Percentiles rank a stretch among this genome's conserved stretches.
phyloP scores from a whole-genome alignment of 2,888 invertebrate genomes.

The Phalangium opilio region DNA sequence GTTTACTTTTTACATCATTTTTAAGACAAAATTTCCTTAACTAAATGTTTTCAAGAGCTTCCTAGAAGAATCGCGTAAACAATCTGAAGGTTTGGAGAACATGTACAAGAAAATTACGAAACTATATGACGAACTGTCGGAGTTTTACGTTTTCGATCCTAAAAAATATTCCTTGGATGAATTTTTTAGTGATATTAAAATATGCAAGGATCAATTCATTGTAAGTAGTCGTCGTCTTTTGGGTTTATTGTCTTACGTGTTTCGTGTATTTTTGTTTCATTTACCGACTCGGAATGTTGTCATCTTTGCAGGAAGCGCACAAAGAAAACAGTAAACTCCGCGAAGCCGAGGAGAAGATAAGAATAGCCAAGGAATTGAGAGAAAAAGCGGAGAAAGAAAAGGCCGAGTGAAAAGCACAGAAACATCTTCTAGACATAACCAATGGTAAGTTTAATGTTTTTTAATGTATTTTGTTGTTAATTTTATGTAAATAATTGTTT shows the following conservation, averaged over 20 bases:
- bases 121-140: slow-evolving; percentile 64
- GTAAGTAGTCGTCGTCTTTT: slow-evolving; percentile 38
- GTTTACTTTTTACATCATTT: too few relatives aligned
- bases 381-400: slow-evolving; percentile 72
- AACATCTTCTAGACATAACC: slow-evolving; percentile 80
- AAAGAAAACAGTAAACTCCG: slow-evolving; percentile 64
- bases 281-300: too few relatives aligned
- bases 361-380: slow-evolving; percentile 63
- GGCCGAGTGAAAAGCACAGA: slow-evolving; percentile 57
- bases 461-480: too few relatives aligned
- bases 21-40: neutral
- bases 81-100: slow-evolving; percentile 72
- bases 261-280: too few relatives aligned
- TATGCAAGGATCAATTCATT: slow-evolving; percentile 78
- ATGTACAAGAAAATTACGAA: slow-evolving; percentile 89
- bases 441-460: slow-evolving; percentile 36
- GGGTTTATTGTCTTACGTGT: too few relatives aligned
- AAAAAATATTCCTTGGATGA: slow-evolving; percentile 89
- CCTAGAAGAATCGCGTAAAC: slow-evolving; percentile 55
- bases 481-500: too few relatives aligned
- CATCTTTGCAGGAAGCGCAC: slow-evolving; percentile 53
- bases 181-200: slow-evolving; percentile 86
- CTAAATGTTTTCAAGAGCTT: slow-evolving; percentile 11
- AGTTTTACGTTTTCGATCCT: slow-evolving; percentile 81
- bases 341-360: slow-evolving; percentile 69